phyloP scores from a whole-genome alignment of 2,797 vertebrate genomes.

The Lerista edwardsae region DNA sequence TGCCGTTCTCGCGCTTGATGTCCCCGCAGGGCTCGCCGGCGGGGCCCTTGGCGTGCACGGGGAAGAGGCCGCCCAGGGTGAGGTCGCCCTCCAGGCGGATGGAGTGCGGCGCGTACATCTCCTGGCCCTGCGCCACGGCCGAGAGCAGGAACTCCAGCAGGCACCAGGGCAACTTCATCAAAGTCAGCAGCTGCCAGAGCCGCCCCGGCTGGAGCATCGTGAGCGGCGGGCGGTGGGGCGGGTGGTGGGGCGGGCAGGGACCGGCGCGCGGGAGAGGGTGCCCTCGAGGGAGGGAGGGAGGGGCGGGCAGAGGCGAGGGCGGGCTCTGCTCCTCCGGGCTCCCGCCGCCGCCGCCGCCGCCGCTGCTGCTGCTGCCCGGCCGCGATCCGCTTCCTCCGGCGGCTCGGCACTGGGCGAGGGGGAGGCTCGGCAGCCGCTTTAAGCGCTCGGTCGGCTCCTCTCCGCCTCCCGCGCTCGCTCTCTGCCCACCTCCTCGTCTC shows the following conservation, averaged over 20 bases:
- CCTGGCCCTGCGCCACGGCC: constrained; percentile 83
- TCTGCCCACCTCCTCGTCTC: constrained; percentile 54
- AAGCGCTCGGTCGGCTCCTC: constrained; percentile 71
- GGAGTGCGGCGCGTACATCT: constrained; percentile 92
- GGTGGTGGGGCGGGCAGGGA: no score
- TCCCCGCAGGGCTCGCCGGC: constrained; percentile 89
- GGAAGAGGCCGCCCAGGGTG: constrained; percentile 96
- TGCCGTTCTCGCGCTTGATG: constrained; percentile 92
- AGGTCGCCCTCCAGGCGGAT: constrained; percentile 93
- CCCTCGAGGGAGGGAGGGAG: neutral
- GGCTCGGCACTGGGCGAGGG: constrained; percentile 64
- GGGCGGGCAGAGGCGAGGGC: neutral
- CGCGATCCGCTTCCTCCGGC: constrained; percentile 52
- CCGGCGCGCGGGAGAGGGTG: no score
- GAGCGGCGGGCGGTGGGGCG: no score
- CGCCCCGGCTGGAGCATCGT: no score
- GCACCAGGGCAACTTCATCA: constrained; percentile 79
- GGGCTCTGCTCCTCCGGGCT: neutral
- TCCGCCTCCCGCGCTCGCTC: constrained; percentile 62
- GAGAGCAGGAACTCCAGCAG: constrained; percentile 76
- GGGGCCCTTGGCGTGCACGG: constrained; percentile 88
- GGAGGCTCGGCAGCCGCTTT: constrained; percentile 69
- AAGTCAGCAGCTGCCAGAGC: constrained; percentile 73
- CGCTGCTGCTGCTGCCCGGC: neutral
- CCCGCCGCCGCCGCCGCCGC: no score